phyloP scores from a whole-genome alignment of 2,797 vertebrate genomes.

The Linurgus olivaceus region DNA sequence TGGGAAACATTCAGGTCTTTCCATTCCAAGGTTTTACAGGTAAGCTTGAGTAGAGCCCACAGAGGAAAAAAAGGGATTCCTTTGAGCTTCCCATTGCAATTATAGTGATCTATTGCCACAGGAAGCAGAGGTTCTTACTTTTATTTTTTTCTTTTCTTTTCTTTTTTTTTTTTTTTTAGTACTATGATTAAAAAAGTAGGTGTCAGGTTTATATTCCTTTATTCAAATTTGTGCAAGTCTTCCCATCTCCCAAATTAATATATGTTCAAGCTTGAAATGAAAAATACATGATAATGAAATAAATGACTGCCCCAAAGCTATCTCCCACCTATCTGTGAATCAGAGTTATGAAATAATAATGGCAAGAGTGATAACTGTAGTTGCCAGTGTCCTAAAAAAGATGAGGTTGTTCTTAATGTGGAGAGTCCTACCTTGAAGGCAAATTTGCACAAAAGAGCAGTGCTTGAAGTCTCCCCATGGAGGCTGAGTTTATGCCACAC shows the following conservation, averaged over 20 bases:
- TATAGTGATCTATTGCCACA: neutral
- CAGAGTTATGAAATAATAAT: slow-evolving; percentile 52
- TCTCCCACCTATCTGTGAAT: slow-evolving; percentile 35
- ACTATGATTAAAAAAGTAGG: neutral
- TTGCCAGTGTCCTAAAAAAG: slow-evolving; percentile 15
- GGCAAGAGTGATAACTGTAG: slow-evolving; percentile 26
- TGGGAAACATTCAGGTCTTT: neutral
- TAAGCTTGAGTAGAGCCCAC: neutral
- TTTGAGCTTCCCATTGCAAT: neutral
- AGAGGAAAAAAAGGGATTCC: neutral
- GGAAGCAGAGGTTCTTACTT: neutral
- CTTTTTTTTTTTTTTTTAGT: too few species aligned
- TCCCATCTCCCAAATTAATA: neutral
- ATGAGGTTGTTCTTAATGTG: neutral
- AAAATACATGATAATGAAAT: slow-evolving; percentile 52
- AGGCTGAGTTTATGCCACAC: slow-evolving; percentile 22
- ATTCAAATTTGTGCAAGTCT: neutral
- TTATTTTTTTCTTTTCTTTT: rapidly evolving
- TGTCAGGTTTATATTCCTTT: neutral
- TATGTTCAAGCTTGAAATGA: neutral
- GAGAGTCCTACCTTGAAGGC: slow-evolving; percentile 38
- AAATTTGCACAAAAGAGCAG: slow-evolving; percentile 24
- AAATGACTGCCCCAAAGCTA: slow-evolving; percentile 31
- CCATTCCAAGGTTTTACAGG: neutral
- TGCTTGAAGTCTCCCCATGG: slow-evolving; percentile 1